These are phyloP conservation scores for Ennomos quercinarius DNA, from an alignment of 2,888 invertebrate species.

Conservation along the genomic window DNA sequence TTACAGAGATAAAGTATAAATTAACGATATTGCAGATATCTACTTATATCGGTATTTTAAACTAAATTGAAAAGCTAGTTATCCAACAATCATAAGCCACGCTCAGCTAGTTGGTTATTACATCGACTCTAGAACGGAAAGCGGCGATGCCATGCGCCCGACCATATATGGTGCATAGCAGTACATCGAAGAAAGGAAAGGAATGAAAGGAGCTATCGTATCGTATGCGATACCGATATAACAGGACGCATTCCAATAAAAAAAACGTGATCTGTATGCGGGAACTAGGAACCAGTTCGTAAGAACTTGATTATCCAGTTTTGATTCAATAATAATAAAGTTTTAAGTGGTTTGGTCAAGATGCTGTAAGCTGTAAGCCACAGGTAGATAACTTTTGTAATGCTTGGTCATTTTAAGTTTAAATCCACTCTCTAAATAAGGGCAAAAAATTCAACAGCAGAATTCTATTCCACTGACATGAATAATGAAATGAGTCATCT, in stretches of 20 bases:
- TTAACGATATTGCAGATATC: too few relatives aligned
- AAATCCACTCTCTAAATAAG: too few relatives aligned
- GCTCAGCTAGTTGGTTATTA: conserved; percentile 58
- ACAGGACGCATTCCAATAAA: conserved; percentile 55
- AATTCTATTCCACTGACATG: background rate
- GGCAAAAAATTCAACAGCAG: too few relatives aligned
- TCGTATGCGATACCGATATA: conserved; percentile 37
- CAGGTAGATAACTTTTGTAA: too few relatives aligned
- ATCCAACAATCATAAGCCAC: conserved; percentile 42
- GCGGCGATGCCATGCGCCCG: conserved; percentile 52
- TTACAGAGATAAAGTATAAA: too few relatives aligned
- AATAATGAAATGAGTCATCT: background rate
- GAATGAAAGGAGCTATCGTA: conserved; percentile 52
- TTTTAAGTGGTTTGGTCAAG: background rate
- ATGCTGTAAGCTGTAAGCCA: too few relatives aligned
- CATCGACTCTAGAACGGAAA: conserved; percentile 59
- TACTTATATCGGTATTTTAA: background rate
- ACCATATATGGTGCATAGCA: conserved; percentile 63
- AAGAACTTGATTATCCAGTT: conserved; percentile 22
- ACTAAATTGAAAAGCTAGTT: conserved; percentile 9
- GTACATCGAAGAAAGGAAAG: conserved; percentile 43
- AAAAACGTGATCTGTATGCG: conserved; percentile 52
- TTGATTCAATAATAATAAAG: conserved; percentile 3
- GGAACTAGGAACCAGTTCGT: conserved; percentile 33
- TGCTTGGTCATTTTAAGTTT: too few relatives aligned